Base-by-base conservation (phyloP, 2,113 vertebrate species). In the Proterorhinus semilunaris region DNA sequence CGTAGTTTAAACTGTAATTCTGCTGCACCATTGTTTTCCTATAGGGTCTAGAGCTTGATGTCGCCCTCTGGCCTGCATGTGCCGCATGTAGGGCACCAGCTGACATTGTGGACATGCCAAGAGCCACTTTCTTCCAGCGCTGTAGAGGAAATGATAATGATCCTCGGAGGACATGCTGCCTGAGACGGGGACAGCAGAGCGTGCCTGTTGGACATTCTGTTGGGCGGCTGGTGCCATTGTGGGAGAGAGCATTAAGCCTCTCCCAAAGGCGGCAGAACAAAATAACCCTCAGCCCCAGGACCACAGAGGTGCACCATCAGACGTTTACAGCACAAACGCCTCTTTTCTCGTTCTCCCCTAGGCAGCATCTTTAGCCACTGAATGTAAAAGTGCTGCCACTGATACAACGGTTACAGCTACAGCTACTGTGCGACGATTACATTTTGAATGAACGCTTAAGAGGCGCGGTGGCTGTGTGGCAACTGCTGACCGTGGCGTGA, bases 51-150 rank as follows among this genome's bases (percentile, higher is more conserved):
- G 75, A 69, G 72, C 48, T 48, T 42, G 55, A 43, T 55, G 62
- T 45, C 52, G 13, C 75, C 65, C 50, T 45, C 54, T 68, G 64
- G 61, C 62, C 42, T 68, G 49, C 43, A 44, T 52, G 61, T 21
- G 80, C 46, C 65, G 52, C 66, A 50, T 64, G 66, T 62, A n/a
- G 3, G 45, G 66, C 65, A 75, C 51, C 51, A 63, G 61, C 59
- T 71, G 75, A 74, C 36, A 68, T 53, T 53, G 52, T 10, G 45
- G 10, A 49, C 9, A 62, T 66, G 69, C 70, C 68, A 69, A 81
- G 53, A 71, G 61, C 63, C 62, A 63, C 46, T 63, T 48, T 63
- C 62, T 21, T 58, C 10, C 57, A 76, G 42, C 6, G 42, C 47
- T 58, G 45, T 73, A 13, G 21, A 67, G 47, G 47, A 67, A 83